Base-by-base conservation (phyloP, 1,140 invertebrate species). In the Plodia interpunctella region DNA sequence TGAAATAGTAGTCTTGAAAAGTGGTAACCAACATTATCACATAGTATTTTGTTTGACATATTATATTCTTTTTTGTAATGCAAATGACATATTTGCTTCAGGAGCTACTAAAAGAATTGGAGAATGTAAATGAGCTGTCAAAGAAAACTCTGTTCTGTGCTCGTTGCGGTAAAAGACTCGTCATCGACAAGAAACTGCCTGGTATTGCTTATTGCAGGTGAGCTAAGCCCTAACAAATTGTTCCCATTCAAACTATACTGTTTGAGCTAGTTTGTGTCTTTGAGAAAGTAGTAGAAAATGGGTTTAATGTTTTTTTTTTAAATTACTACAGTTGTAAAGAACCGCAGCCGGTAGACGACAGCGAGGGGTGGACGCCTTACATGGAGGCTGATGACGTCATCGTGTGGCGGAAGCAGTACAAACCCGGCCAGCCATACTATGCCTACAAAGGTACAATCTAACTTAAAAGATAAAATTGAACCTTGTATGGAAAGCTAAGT, bases 351-450 rank as follows among this genome's bases (percentile, higher is more conserved):
- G 66, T 77, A n/a, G 66, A 71, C 0, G 87, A 89, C 59, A 88
- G 87, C 11, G 91, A 93, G 28, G 90, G 92, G 5, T 97, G 96
- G 96, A 85, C 92, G 49, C 94, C 95, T 0, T 97, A 95, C 74
- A 93, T 96, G 60, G 94, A 95, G 80, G 92, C 94, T 56, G 85
- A 94, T 55, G 94, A 97, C 78, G 93, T 96, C 77, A 90, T 96
- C 15, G 94, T 97, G 38, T 97, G 96, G 96, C 91, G 95, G 62
- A 93, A 92, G 72, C 91, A 93, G 76, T 93, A 96, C 69, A 86
- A 91, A 51, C 80, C 92, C 19, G 90, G 90, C 0, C 80, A 91
- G 58, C 94, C 93, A 18, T 85, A 95, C 15, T 97, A 93, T 84
- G 92, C 94, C 20, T 97, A 97, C 73, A 97, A 97, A 92, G 91